These are phyloP conservation scores for Neotoma lepida DNA, from an alignment of 2,113 vertebrate species.

Conservation along the genomic window DNA sequence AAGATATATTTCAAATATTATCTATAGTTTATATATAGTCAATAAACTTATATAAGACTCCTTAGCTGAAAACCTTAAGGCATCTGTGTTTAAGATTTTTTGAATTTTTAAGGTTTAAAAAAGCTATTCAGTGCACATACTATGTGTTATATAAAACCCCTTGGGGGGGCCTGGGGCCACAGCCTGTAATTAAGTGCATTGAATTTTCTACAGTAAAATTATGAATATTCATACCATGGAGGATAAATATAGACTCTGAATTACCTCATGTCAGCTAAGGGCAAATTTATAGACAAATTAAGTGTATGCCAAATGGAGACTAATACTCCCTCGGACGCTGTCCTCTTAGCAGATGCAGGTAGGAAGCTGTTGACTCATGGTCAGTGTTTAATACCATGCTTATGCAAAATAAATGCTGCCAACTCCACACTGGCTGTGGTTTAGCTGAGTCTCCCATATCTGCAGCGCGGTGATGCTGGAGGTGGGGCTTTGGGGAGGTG, in stretches of 20 bases:
- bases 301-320: not conserved
- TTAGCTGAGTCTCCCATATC: not conserved
- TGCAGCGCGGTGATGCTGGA: no score
- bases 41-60: not conserved
- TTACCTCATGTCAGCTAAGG: constrained; percentile 30
- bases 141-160: not conserved
- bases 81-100: not conserved
- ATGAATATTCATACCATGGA: constrained; percentile 32
- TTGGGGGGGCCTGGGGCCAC: not conserved
- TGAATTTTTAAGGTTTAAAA: not conserved
- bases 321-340: not conserved
- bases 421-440: not conserved
- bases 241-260: constrained; percentile 32
- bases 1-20: not conserved
- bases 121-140: not conserved
- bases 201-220: constrained; percentile 27
- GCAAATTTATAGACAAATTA: constrained; percentile 45
- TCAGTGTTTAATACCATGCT: not conserved
- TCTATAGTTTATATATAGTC: not conserved
- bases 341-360: not conserved
- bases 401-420: not conserved
- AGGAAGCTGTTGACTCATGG: not conserved
- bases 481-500: not conserved
- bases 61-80: not conserved
- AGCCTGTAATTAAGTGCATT: constrained; percentile 44